Evolutionary conservation across 2,888 invertebrate species (phyloP).

Genomic region (Molanna angustata): DNA sequence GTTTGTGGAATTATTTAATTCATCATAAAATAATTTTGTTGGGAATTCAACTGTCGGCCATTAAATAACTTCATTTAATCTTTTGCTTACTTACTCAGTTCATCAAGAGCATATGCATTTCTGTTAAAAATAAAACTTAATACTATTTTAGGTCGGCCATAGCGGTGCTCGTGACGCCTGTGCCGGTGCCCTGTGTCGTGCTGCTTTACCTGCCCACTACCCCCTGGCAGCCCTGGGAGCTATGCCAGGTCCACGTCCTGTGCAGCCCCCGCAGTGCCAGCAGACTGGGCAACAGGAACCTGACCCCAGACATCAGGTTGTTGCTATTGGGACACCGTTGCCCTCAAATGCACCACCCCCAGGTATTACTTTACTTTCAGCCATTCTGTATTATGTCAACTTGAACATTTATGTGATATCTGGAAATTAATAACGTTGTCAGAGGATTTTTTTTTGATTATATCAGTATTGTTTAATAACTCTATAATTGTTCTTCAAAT

Average conservation of each 20-base stretch:
- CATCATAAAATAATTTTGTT: too few species aligned
- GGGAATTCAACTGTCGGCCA: too few species aligned
- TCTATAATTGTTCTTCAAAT: too few species aligned
- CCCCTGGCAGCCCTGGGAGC: conserved; percentile 84
- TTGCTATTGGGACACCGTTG: conserved; percentile 94
- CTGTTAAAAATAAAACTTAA: not conserved
- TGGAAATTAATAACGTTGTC: too few species aligned
- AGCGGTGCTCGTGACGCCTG: conserved; percentile 85
- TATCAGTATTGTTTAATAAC: too few species aligned
- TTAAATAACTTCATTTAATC: too few species aligned
- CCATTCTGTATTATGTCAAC: too few species aligned
- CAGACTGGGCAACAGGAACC: conserved; percentile 80
- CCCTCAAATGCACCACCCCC: conserved; percentile 79
- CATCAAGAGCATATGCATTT: not conserved
- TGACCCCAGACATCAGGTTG: conserved; percentile 90
- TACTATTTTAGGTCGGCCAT: conserved; percentile 42
- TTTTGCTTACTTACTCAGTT: not conserved
- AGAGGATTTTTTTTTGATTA: too few species aligned
- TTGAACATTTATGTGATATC: too few species aligned
- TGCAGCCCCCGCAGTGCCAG: conserved; percentile 59
- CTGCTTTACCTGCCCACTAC: conserved; percentile 95
- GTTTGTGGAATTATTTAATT: too few species aligned
- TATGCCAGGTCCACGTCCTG: conserved; percentile 87
- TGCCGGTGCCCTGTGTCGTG: conserved; percentile 91
- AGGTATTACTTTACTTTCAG: too few species aligned